Percentiles rank a stretch among this genome's conserved stretches.
Conservation (phyloP, 2,888 invertebrate genomes). For the Orthosia gracilis region DNA sequence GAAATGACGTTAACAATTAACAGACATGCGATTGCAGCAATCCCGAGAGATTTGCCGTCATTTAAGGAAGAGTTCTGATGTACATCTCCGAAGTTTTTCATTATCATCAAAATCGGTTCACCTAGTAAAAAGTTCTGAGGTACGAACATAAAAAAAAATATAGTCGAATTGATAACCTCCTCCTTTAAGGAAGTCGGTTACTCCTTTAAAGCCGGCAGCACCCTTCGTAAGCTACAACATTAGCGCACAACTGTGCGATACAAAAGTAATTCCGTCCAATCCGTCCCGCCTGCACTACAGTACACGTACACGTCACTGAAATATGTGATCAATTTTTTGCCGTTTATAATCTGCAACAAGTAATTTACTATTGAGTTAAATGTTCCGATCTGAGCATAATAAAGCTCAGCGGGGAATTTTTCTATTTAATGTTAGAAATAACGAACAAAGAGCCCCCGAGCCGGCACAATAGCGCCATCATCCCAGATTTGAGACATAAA, state of each 20-base stretch:
- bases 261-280: neutral
- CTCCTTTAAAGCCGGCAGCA: neutral
- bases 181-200: too few species aligned
- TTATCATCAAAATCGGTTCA: too few species aligned
- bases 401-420: conserved; percentile 53
- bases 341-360: conserved; percentile 51
- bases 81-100: too few species aligned
- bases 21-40: too few species aligned
- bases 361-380: conserved; percentile 60
- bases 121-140: too few species aligned
- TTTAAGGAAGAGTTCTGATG: too few species aligned
- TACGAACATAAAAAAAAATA: too few species aligned
- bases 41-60: too few species aligned
- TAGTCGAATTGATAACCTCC: too few species aligned
- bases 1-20: too few species aligned
- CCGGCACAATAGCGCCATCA: conserved; percentile 54
- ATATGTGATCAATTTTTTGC: conserved; percentile 45
- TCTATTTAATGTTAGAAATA: conserved; percentile 58
- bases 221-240: neutral
- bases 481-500: conserved; percentile 59
- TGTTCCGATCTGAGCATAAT: conserved; percentile 46
- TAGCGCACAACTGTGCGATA: conserved; percentile 2
- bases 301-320: conserved; percentile 18
- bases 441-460: conserved; percentile 54
- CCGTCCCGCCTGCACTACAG: neutral